A percentile compares a stretch with the other conserved stretches of the same genome.
Evolutionary conservation across 2,113 vertebrate species (phyloP).

Genomic region (Promerops cafer): DNA sequence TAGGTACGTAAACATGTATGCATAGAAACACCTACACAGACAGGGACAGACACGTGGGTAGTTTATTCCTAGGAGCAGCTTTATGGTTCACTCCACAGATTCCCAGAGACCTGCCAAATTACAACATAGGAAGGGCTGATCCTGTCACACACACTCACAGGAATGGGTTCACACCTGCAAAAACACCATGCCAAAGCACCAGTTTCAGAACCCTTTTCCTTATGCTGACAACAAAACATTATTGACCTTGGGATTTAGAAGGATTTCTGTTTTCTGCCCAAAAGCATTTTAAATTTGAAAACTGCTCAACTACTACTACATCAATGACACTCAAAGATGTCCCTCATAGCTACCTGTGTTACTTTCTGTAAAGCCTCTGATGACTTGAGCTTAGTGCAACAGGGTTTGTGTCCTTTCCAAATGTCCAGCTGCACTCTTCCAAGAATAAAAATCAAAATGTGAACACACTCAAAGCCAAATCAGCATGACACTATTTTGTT

Average conservation of each 20-base stretch:
- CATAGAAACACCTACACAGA: neutral
- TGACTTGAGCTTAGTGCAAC: neutral
- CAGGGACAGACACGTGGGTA: neutral
- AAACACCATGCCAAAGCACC: neutral
- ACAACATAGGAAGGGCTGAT: accelerated
- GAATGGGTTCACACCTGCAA: neutral
- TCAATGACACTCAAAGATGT: neutral
- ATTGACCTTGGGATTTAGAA: neutral
- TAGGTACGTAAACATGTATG: accelerated
- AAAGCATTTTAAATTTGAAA: neutral
- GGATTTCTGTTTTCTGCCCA: neutral
- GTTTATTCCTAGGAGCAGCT: neutral
- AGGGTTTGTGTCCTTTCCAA: neutral
- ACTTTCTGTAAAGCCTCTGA: neutral
- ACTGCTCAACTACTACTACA: neutral
- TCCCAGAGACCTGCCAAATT: neutral
- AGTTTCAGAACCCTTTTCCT: neutral
- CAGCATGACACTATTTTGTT: neutral
- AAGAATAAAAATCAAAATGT: neutral
- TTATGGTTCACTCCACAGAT: neutral
- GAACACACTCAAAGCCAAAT: neutral
- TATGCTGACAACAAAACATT: neutral
- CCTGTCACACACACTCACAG: neutral
- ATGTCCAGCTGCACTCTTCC: neutral
- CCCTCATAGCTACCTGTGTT: neutral